phyloP scores from a whole-genome alignment of 2,888 invertebrate genomes.

The Hermaeophaga mercurialis region DNA sequence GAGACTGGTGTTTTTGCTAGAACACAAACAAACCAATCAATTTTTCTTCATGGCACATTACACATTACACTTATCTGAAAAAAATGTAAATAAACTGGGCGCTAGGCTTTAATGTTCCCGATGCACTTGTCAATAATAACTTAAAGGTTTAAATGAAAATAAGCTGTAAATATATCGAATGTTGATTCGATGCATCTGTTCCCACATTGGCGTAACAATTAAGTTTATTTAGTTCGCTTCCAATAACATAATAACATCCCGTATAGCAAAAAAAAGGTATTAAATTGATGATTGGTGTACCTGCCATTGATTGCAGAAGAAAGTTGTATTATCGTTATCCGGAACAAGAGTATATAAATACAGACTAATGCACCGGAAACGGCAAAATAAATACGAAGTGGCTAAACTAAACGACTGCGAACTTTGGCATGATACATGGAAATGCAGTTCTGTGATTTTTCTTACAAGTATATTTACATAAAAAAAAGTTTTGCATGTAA shows the following conservation, averaged over 20 bases:
- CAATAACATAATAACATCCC: constrained; percentile 5
- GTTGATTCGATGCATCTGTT: constrained; percentile 24
- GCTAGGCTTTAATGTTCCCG: constrained; percentile 12
- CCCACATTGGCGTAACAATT: constrained; percentile 10
- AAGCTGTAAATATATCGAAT: constrained; percentile 18
- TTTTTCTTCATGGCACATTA: constrained; percentile 9
- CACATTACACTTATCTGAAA: constrained; percentile 11
- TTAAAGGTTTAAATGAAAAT: constrained; percentile 22
- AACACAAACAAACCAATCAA: constrained; percentile 5
- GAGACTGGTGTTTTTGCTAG: background rate
- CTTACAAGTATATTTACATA: too few species aligned
- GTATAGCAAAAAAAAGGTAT: background rate
- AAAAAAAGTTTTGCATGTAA: too few species aligned
- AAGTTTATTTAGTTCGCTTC: constrained; percentile 1
- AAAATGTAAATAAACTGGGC: constrained; percentile 15
- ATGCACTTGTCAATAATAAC: constrained; percentile 22
- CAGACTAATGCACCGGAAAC: background rate
- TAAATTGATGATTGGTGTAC: constrained; percentile 4
- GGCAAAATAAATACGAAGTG: background rate
- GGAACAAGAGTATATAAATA: background rate
- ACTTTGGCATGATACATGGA: too few species aligned
- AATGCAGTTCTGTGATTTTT: too few species aligned
- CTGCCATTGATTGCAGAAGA: background rate
- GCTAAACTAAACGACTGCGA: too few species aligned
- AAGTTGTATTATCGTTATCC: background rate